Percentiles rank a stretch among this genome's conserved stretches.
phyloP scores from a whole-genome alignment of 1,140 invertebrate species.

The Portunus trituberculatus region DNA sequence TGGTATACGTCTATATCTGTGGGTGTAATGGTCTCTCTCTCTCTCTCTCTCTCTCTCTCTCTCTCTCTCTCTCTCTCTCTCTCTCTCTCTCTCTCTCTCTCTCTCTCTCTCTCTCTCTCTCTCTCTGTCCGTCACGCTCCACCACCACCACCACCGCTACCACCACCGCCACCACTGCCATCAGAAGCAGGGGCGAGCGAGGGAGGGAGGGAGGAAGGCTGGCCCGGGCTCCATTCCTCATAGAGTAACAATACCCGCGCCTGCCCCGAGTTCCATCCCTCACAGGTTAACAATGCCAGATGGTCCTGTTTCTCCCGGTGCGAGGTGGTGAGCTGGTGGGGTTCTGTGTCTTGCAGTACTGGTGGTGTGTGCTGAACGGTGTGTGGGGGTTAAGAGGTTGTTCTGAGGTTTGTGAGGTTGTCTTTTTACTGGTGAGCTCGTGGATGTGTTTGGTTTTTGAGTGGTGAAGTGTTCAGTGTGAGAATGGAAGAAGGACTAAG shows the following conservation, averaged over 20 bases:
- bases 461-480: no score
- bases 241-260: neutral
- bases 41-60: neutral
- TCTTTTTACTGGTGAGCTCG: no score
- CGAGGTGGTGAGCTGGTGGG: neutral
- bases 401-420: neutral
- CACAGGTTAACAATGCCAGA: neutral
- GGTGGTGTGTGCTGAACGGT: neutral
- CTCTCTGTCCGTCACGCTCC: neutral
- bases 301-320: conserved; percentile 7
- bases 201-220: neutral
- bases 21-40: no score
- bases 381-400: neutral
- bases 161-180: neutral
- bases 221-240: neutral
- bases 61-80: neutral
- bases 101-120: neutral
- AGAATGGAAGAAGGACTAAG: no score
- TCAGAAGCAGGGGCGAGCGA: neutral
- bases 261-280: neutral
- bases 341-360: neutral
- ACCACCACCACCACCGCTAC: neutral
- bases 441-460: no score
- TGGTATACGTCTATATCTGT: no score
- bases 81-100: conserved; percentile 18